Evolutionary conservation across 2,888 invertebrate species (phyloP).

Genomic region (Julus scandinavius): DNA sequence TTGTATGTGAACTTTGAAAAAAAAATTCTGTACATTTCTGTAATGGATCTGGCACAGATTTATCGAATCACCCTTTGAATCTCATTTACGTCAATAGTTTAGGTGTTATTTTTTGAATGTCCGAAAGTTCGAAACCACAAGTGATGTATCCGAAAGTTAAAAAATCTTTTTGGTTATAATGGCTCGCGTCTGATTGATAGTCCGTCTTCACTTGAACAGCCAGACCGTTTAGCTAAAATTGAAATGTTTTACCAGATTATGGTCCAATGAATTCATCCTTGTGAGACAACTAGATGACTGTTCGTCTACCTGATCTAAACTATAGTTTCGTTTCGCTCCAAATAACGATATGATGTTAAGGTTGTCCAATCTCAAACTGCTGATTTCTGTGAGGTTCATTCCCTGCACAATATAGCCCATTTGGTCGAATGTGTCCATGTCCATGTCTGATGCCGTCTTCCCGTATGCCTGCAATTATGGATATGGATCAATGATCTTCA

Average conservation of each 20-base stretch:
- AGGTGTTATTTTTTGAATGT: slow-evolving; percentile 30
- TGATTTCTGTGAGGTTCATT: slow-evolving; percentile 41
- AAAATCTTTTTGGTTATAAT: not conserved
- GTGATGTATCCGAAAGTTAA: slow-evolving; percentile 5
- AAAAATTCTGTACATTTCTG: no score
- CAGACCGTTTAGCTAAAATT: slow-evolving; percentile 23
- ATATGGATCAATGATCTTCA: not conserved
- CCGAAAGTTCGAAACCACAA: slow-evolving; percentile 44
- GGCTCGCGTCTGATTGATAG: slow-evolving; percentile 19
- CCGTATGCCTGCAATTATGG: not conserved
- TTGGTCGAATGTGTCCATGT: not conserved
- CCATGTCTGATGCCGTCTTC: not conserved
- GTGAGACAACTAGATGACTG: not conserved
- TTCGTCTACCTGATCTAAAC: slow-evolving; percentile 36
- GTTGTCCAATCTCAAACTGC: slow-evolving; percentile 42
- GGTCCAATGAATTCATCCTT: not conserved
- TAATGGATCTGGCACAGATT: not conserved
- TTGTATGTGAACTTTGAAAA: not conserved
- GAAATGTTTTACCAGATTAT: not conserved
- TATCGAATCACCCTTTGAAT: not conserved
- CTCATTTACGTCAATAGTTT: not conserved
- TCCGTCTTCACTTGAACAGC: slow-evolving; percentile 50
- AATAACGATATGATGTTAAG: slow-evolving; percentile 17
- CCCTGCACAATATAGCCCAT: slow-evolving; percentile 52
- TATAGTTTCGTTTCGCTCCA: slow-evolving; percentile 22